These are phyloP conservation scores for Neosilurus mollespiculum DNA, from an alignment of 2,797 vertebrate genomes.

Conservation along the genomic window DNA sequence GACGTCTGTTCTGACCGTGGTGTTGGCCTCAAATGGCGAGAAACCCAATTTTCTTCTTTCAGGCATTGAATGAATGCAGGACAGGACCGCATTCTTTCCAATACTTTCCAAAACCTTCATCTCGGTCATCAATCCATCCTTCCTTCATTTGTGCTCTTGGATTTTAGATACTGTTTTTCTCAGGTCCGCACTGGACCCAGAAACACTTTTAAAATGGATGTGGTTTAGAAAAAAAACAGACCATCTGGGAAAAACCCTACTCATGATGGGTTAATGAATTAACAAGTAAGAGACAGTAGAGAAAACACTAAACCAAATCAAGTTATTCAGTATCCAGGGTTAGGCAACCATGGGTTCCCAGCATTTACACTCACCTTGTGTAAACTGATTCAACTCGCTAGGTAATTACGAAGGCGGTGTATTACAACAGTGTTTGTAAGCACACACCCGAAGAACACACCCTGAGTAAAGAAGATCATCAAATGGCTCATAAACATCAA, in stretches of 20 bases:
- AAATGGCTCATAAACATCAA: background rate
- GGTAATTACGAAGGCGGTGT: background rate
- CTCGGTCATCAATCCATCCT: background rate
- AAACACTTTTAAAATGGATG: conserved; percentile 22
- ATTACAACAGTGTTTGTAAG: background rate
- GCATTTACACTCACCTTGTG: background rate
- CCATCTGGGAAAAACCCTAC: background rate
- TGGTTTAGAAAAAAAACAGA: background rate
- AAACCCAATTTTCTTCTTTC: background rate
- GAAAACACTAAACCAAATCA: background rate
- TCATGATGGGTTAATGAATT: background rate
- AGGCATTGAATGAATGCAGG: background rate
- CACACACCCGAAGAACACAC: conserved; percentile 8
- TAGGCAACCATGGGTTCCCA: background rate
- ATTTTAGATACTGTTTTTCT: conserved; percentile 5
- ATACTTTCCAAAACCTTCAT: conserved; percentile 2
- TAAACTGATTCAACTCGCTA: background rate
- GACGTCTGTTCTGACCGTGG: background rate
- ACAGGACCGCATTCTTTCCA: background rate
- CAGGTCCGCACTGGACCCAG: background rate
- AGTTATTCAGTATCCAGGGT: conserved; percentile 11
- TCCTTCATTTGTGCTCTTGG: conserved; percentile 19
- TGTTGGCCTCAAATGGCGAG: background rate
- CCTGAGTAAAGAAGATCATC: conserved; percentile 16
- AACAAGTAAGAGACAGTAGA: conserved; percentile 1